phyloP scores from a whole-genome alignment of 2,797 vertebrate species.

The Myripristis murdjan region DNA sequence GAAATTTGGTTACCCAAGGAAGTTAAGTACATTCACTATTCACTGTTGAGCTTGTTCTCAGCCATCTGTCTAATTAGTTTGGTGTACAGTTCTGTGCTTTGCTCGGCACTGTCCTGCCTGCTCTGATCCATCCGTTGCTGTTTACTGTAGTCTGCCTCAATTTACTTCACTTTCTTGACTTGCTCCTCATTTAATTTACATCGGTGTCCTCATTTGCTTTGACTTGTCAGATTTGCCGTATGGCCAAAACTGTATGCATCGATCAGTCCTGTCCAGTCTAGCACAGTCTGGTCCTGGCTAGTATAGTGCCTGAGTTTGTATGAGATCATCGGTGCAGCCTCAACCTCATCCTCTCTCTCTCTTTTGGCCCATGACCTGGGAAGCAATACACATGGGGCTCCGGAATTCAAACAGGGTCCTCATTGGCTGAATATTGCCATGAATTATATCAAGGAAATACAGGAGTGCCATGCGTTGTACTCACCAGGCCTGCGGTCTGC shows the following conservation, averaged over 20 bases:
- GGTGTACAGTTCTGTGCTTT: conserved; percentile 22
- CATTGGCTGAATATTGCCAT: conserved; percentile 81
- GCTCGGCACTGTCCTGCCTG: conserved; percentile 52
- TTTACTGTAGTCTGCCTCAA: conserved; percentile 52
- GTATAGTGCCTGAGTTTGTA: conserved; percentile 54
- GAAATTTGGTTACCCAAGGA: conserved; percentile 30
- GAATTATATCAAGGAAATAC: conserved; percentile 84
- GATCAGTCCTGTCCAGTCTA: conserved; percentile 73
- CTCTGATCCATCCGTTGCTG: conserved; percentile 50
- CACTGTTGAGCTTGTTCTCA: conserved; percentile 43
- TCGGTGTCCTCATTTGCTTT: conserved; percentile 52
- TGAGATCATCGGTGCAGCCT: conserved; percentile 60
- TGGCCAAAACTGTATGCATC: conserved; percentile 42
- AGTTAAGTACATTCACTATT: conserved; percentile 29
- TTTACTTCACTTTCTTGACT: conserved; percentile 60
- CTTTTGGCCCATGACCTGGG: conserved; percentile 66
- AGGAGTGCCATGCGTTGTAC: conserved; percentile 70
- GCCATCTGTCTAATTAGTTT: conserved; percentile 39
- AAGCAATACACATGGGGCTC: conserved; percentile 71
- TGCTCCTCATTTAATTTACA: conserved; percentile 61
- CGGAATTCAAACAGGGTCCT: conserved; percentile 85
- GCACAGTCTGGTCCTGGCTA: conserved; percentile 61
- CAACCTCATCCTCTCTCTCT: conserved; percentile 44
- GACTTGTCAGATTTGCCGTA: conserved; percentile 64
- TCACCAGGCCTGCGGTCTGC: conserved; percentile 70